Percentiles rank a stretch among this genome's conserved stretches.
phyloP scores from a whole-genome alignment of 2,888 invertebrate species.

The Cataglyphis albicans region DNA sequence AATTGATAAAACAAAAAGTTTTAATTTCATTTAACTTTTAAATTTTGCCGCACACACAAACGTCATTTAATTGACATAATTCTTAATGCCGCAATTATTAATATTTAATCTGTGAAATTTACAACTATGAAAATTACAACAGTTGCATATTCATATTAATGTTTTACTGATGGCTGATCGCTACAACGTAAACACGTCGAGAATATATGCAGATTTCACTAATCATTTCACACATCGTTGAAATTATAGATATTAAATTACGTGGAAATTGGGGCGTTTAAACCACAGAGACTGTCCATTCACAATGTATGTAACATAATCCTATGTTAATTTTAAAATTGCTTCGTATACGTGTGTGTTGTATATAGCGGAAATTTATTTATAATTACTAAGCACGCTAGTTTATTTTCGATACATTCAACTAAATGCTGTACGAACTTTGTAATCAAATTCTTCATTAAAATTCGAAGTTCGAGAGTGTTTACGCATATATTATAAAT shows the following conservation, averaged over 20 bases:
- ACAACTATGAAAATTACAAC: neutral
- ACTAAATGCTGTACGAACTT: neutral
- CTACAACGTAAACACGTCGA: conserved; percentile 1
- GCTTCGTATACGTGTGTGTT: neutral
- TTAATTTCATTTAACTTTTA: neutral
- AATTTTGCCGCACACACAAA: neutral
- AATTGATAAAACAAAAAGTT: neutral
- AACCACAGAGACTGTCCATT: conserved; percentile 15
- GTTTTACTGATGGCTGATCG: neutral
- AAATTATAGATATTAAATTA: conserved; percentile 38
- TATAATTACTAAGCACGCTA: conserved; percentile 20
- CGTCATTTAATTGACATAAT: neutral
- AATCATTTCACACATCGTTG: neutral
- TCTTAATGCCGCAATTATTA: neutral
- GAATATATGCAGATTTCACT: conserved; percentile 26
- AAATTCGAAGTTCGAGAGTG: conserved; percentile 25
- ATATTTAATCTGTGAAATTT: conserved; percentile 1
- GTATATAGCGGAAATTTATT: conserved; percentile 42
- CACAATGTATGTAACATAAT: conserved; percentile 20
- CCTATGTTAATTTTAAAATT: conserved; percentile 34
- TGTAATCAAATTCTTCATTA: conserved; percentile 31
- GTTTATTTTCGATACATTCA: conserved; percentile 27
- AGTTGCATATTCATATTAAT: conserved; percentile 15
- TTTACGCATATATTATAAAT: neutral
- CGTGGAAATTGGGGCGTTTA: conserved; percentile 38